Percentiles rank a stretch among this genome's conserved stretches.
Conservation (phyloP, 2,888 invertebrate genomes). For the Eristalis pertinax region DNA sequence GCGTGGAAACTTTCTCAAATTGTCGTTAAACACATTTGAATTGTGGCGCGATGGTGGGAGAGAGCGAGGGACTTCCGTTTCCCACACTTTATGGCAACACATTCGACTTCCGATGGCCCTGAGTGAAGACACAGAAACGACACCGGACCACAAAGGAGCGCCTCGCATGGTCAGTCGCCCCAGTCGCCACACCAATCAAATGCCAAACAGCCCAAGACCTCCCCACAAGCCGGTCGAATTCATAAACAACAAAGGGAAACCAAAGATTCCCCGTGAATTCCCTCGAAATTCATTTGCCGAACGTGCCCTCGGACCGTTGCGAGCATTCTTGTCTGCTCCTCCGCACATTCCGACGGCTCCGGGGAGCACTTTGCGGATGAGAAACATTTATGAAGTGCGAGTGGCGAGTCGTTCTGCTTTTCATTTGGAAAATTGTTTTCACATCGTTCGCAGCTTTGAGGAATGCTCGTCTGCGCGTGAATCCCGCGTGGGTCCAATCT, state of each 20-base stretch:
- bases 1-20: neutral
- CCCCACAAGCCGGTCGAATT: neutral
- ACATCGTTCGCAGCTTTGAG: neutral
- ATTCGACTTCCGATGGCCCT: too few species aligned
- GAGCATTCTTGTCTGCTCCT: neutral
- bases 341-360: neutral
- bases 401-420: neutral
- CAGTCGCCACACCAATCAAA: too few species aligned
- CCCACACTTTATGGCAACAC: too few species aligned
- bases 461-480: neutral
- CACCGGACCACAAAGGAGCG: neutral
- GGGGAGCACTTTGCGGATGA: constrained; percentile 2
- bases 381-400: neutral
- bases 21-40: neutral
- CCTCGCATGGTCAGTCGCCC: neutral
- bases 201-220: neutral
- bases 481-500: neutral
- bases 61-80: too few species aligned
- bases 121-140: too few species aligned
- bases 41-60: neutral
- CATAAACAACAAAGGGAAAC: neutral
- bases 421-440: constrained; percentile 2
- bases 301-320: neutral
- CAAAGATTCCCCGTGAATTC: neutral
- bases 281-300: neutral